phyloP scores from a whole-genome alignment of 2,113 vertebrate genomes.

The Cyrtonyx montezumae region DNA sequence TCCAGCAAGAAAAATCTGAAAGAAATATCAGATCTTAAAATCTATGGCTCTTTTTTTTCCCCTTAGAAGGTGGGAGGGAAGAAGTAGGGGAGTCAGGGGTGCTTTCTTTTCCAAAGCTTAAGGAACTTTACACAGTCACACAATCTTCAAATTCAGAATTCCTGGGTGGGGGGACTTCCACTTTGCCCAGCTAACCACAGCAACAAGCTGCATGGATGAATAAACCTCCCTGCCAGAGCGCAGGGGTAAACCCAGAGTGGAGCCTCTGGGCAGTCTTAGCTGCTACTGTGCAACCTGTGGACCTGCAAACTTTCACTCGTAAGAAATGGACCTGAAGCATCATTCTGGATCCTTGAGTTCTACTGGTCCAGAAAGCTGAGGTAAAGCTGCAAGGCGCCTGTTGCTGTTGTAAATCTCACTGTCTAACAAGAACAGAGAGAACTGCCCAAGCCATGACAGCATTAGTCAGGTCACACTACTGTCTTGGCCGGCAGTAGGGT shows the following conservation, averaged over 20 bases:
- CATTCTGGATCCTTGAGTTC: neutral
- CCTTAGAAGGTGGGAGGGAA: neutral
- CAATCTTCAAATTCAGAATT: neutral
- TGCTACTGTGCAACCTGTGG: neutral
- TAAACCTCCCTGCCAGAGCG: fast-evolving
- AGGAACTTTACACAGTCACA: neutral
- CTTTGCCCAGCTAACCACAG: neutral
- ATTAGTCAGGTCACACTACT: neutral
- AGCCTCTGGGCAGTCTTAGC: neutral
- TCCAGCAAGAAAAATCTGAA: conserved; percentile 40
- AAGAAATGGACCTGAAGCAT: neutral
- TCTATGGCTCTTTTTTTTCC: neutral
- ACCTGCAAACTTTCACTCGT: neutral
- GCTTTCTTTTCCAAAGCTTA: neutral
- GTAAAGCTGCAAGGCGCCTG: neutral
- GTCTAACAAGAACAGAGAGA: neutral
- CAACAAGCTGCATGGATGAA: neutral
- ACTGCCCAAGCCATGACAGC: neutral
- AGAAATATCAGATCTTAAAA: conserved; percentile 27
- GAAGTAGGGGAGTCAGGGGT: neutral
- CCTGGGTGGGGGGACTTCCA: neutral
- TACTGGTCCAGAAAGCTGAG: neutral
- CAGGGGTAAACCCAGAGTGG: neutral
- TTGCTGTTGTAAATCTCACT: neutral
- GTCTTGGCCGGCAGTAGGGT: neutral